Evolutionary conservation across 2,113 vertebrate species (phyloP).

Genomic region (Myiozetetes cayanensis): DNA sequence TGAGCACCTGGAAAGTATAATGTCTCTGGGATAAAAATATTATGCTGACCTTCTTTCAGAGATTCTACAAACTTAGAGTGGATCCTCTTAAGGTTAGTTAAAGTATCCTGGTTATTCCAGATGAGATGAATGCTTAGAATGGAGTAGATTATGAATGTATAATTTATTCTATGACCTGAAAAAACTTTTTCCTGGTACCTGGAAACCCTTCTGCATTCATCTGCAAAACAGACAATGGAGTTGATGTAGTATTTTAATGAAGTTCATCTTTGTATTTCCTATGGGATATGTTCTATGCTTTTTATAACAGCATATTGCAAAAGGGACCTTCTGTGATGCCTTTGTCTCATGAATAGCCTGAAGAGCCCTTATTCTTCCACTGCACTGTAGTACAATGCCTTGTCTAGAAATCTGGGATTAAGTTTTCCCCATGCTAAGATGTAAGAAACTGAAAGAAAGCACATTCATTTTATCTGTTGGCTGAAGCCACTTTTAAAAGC

Average conservation of each 20-base stretch:
- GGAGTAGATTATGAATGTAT: background rate
- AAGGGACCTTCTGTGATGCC: background rate
- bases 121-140: background rate
- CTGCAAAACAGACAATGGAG: background rate
- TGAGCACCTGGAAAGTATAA: background rate
- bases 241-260: background rate
- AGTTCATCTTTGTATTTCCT: background rate
- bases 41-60: background rate
- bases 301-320: background rate
- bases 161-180: background rate
- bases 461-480: background rate
- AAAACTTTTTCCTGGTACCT: background rate
- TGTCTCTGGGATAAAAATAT: background rate
- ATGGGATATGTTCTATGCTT: background rate
- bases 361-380: background rate
- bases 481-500: background rate
- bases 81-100: background rate
- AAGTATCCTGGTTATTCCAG: background rate
- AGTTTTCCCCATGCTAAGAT: background rate
- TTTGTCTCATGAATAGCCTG: background rate
- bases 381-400: rapidly evolving
- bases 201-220: background rate
- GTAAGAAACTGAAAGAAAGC: background rate
- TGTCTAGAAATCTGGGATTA: background rate
- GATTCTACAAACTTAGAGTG: background rate